Conservation (phyloP, 2,113 vertebrate genomes). For the Cottus gobio region DNA sequence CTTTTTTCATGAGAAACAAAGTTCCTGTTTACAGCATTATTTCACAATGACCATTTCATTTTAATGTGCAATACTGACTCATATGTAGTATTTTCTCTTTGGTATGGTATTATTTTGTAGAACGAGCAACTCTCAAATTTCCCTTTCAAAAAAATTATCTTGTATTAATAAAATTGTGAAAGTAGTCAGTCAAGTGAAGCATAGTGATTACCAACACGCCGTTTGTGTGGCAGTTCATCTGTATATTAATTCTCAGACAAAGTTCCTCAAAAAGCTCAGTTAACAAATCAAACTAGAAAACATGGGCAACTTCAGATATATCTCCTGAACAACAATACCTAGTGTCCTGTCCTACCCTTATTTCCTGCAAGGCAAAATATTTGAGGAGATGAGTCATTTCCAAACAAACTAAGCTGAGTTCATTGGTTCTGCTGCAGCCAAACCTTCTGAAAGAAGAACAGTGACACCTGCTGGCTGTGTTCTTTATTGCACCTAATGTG, state of each 20-base stretch:
- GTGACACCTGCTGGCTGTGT: constrained; percentile 28
- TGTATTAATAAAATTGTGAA: too few relatives aligned
- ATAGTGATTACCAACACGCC: background rate
- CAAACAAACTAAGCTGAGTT: background rate
- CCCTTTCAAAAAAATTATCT: background rate
- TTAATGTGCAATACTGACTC: too few relatives aligned
- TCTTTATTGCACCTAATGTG: background rate
- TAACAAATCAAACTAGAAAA: background rate
- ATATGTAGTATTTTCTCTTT: background rate
- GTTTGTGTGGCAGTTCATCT: too few relatives aligned
- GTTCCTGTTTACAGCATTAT: too few relatives aligned
- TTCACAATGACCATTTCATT: too few relatives aligned
- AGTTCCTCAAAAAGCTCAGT: background rate
- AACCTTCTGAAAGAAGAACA: constrained; percentile 4
- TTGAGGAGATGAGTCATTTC: background rate
- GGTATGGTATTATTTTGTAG: background rate
- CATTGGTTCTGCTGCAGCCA: background rate
- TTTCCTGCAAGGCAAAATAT: background rate
- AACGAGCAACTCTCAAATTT: background rate
- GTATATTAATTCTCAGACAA: background rate
- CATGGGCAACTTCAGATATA: background rate
- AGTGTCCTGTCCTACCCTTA: background rate
- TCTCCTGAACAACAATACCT: background rate
- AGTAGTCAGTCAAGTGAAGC: background rate
- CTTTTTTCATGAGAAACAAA: too few relatives aligned